phyloP scores from a whole-genome alignment of 2,113 vertebrate species.

The Solea solea region DNA sequence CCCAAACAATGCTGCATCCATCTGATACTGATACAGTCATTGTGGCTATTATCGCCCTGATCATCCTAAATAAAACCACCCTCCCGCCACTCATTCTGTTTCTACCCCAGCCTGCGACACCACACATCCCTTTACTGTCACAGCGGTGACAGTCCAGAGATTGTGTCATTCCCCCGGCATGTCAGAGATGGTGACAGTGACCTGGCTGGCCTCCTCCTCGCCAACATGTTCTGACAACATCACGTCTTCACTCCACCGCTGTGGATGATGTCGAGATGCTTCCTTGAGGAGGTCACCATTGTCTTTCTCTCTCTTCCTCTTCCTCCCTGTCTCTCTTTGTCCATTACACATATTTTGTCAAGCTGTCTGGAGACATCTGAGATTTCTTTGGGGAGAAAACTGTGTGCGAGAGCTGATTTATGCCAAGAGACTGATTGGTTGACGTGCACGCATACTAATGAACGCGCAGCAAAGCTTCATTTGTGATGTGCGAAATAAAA shows the following conservation, averaged over 20 bases:
- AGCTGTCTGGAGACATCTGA: too few species aligned
- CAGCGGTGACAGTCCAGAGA: too few species aligned
- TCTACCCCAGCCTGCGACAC: too few species aligned
- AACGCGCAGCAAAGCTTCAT: slow-evolving; percentile 19
- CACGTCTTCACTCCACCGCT: slow-evolving; percentile 50
- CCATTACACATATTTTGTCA: slow-evolving; percentile 12
- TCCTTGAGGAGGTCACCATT: slow-evolving; percentile 50
- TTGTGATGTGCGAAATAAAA: slow-evolving; percentile 30
- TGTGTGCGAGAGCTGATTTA: slow-evolving; percentile 7
- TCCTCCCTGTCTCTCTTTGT: slow-evolving; percentile 15
- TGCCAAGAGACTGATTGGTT: slow-evolving; percentile 8
- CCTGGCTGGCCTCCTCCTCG: too few species aligned
- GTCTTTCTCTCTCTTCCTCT: neutral
- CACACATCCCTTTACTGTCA: too few species aligned
- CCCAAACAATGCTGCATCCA: too few species aligned
- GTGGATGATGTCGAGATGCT: slow-evolving; percentile 57
- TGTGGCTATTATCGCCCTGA: too few species aligned
- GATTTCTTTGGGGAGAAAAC: neutral
- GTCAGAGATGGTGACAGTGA: too few species aligned
- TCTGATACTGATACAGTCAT: too few species aligned
- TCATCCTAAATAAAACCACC: too few species aligned
- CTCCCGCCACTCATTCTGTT: too few species aligned
- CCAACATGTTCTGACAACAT: slow-evolving; percentile 59
- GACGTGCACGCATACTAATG: slow-evolving; percentile 4
- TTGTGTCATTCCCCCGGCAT: too few species aligned